phyloP scores from a whole-genome alignment of 2,113 vertebrate species.

The Bubo blakistoni region DNA sequence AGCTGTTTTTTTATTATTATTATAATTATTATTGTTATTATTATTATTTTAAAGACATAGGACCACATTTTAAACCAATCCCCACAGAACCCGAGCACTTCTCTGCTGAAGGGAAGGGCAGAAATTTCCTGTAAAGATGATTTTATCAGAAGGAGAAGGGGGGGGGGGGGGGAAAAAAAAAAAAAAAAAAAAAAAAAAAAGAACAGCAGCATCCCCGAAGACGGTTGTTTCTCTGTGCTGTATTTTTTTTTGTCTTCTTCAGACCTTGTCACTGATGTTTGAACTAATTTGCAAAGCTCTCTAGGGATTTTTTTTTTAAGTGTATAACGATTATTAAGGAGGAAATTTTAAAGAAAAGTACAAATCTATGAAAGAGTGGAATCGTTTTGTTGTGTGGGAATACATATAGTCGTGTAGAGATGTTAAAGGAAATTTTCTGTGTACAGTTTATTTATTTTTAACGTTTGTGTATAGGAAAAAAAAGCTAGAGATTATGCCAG shows the following conservation, averaged over 20 bases:
- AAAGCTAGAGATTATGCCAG: slow-evolving; percentile 84
- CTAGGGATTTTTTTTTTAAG: slow-evolving; percentile 75
- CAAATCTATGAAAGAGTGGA: slow-evolving; percentile 82
- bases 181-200: not conserved
- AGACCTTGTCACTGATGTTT: slow-evolving; percentile 79
- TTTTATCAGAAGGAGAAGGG: not conserved
- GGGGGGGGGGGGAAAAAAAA: not conserved
- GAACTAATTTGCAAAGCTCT: slow-evolving; percentile 82
- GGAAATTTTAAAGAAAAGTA: slow-evolving; percentile 78
- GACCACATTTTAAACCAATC: slow-evolving; percentile 85
- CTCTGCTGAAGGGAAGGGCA: slow-evolving; percentile 56
- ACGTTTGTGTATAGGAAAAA: slow-evolving; percentile 85
- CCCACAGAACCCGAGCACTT: slow-evolving; percentile 20
- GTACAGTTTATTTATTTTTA: slow-evolving; percentile 94
- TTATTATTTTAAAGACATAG: slow-evolving; percentile 85
- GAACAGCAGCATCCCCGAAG: not conserved
- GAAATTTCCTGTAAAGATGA: slow-evolving; percentile 65
- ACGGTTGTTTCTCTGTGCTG: slow-evolving; percentile 27
- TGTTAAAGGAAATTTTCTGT: slow-evolving; percentile 78
- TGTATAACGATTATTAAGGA: slow-evolving; percentile 84
- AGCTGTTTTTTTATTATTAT: slow-evolving; percentile 53
- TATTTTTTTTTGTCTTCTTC: slow-evolving; percentile 28
- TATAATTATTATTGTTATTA: slow-evolving; percentile 56
- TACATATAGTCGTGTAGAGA: slow-evolving; percentile 86
- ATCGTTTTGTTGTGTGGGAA: slow-evolving; percentile 79